Base-by-base conservation (phyloP, 2,113 vertebrate species). In the Callochromis pleurospilus region DNA sequence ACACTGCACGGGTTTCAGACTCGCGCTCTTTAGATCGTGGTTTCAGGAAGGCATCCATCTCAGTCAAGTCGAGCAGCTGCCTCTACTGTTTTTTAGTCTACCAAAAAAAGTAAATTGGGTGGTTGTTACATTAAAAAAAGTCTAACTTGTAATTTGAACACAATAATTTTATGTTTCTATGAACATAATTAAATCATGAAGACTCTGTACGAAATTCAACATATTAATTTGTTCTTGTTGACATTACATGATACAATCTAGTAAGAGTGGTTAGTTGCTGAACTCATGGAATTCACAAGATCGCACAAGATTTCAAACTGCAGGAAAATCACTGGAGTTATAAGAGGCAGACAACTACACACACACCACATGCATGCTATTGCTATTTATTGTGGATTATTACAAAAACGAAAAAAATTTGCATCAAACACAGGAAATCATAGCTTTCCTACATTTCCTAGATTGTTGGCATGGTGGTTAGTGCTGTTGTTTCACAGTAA, bases 331-430 rank as follows among this genome's bases (percentile, higher is more conserved):
- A 51, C 8, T 51, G 47, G 8, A 0, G 17, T 51, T 51, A 51
- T 0, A 51, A 0, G 49, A 51, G 17, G 49, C 4, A 51, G 17
- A 51, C 8, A 9, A 19, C 17, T 5, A 51, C 47, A 9, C 17
- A 19, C 47, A 5, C 49, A 51, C 0, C 49, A 51, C 0, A 0
- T 51, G 49, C 3, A 19, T 51, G 49, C 17, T 51, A 51, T 51
- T 51, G 47, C 47, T 51, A 19, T 1, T 51, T 51, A 51, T 19
- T 51, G 47, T 51, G 47, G 17, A 9, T 19, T 51, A 51, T 1
- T 4, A 4, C 26, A 51, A 51, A 19, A 51, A 3, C 8, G 19
- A 19, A 1, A 0, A 9, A 19, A 49, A 5, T 49, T 17, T 19
- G 3, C 47, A 49, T 49, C 17, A 19, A 49, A 49, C 0, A 49